Evolutionary conservation across 2,113 vertebrate genomes (phyloP).

Genomic region (Onychostoma macrolepis): DNA sequence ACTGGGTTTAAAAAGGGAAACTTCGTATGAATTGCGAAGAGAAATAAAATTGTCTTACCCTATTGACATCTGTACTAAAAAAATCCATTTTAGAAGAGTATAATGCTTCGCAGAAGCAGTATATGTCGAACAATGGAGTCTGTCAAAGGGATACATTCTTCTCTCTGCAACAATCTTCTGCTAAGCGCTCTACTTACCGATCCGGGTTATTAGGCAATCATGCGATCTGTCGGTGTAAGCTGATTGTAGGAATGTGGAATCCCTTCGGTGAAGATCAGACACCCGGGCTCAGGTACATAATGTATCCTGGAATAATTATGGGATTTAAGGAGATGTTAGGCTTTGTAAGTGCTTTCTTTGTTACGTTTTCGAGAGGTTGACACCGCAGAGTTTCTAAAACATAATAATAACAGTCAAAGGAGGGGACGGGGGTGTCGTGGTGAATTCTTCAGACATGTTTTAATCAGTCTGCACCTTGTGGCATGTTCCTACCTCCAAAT

Average conservation of each 20-base stretch:
- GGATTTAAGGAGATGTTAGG: slow-evolving; percentile 75
- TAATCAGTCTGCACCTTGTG: slow-evolving; percentile 65
- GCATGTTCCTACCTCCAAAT: slow-evolving; percentile 51
- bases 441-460: slow-evolving; percentile 65
- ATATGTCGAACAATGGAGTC: slow-evolving; percentile 55
- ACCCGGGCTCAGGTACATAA: slow-evolving; percentile 74
- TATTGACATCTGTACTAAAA: slow-evolving; percentile 48
- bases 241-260: slow-evolving; percentile 74
- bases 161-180: slow-evolving; percentile 61
- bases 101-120: slow-evolving; percentile 47
- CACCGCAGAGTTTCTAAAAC: slow-evolving; percentile 62
- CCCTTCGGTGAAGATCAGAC: slow-evolving; percentile 72
- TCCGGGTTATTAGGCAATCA: slow-evolving; percentile 73
- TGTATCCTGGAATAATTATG: slow-evolving; percentile 77
- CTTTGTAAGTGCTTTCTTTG: slow-evolving; percentile 77
- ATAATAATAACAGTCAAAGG: slow-evolving; percentile 62
- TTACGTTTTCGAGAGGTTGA: slow-evolving; percentile 72
- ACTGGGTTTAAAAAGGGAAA: slow-evolving; percentile 60
- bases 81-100: slow-evolving; percentile 43
- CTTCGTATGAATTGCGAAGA: slow-evolving; percentile 60
- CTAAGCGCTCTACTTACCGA: slow-evolving; percentile 72
- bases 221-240: slow-evolving; percentile 75
- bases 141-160: slow-evolving; percentile 65
- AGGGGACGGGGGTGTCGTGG: slow-evolving; percentile 16
- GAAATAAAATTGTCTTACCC: slow-evolving; percentile 56